phyloP scores from a whole-genome alignment of 2,888 invertebrate species.

The Lycaena phlaeas region DNA sequence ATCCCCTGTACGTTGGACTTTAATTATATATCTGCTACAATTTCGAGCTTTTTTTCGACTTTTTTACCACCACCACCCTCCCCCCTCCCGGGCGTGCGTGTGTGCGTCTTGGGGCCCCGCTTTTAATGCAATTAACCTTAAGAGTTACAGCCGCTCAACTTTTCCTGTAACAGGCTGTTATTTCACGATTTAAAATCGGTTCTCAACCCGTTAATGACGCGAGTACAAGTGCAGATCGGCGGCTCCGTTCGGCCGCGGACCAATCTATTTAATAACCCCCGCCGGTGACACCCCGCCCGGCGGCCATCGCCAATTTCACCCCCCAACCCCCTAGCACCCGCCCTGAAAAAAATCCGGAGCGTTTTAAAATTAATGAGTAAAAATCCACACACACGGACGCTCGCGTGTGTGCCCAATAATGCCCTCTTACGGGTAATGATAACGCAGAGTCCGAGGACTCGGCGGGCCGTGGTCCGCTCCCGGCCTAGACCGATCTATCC shows the following conservation, averaged over 20 bases:
- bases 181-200: constrained; percentile 72
- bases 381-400: constrained; percentile 70
- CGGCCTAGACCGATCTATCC: constrained; percentile 41
- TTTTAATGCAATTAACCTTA: constrained; percentile 63
- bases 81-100: no score
- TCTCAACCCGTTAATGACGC: constrained; percentile 73
- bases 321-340: constrained; percentile 65
- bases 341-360: constrained; percentile 74
- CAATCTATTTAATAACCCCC: constrained; percentile 75
- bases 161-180: constrained; percentile 72
- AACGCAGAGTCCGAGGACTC: constrained; percentile 14
- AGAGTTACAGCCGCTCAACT: constrained; percentile 65
- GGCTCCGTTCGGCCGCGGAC: constrained; percentile 73
- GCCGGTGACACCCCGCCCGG: constrained; percentile 71
- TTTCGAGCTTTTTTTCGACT: constrained; percentile 73
- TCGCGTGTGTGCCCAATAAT: constrained; percentile 63
- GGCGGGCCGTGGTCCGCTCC: neutral
- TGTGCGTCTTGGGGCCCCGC: no score
- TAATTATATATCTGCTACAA: constrained; percentile 74
- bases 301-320: constrained; percentile 71
- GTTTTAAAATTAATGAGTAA: constrained; percentile 76
- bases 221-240: constrained; percentile 73
- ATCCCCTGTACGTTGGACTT: constrained; percentile 66
- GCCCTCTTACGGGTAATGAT: constrained; percentile 38
- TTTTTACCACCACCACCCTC: constrained; percentile 72